Conservation (phyloP, 2,888 invertebrate species). For the Stenchaetothrips biformis region DNA sequence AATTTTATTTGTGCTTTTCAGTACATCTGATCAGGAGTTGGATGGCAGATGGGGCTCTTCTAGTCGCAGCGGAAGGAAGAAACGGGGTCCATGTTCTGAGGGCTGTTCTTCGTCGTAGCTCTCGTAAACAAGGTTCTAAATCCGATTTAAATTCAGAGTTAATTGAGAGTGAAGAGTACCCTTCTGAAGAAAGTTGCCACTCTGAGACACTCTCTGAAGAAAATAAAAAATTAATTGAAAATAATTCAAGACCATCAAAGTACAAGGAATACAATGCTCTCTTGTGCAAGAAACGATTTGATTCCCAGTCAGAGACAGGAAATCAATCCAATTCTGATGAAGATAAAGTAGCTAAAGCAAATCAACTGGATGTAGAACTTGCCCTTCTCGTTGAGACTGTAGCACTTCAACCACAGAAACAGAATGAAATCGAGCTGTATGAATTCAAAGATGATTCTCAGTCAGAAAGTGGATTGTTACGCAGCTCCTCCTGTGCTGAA, state of each 20-base stretch:
- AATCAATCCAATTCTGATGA: not conserved
- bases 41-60: not conserved
- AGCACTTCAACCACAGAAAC: not conserved
- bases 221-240: not conserved
- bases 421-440: constrained; percentile 8
- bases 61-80: not conserved
- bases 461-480: not conserved
- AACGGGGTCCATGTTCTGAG: not conserved
- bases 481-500: not conserved
- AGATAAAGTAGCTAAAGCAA: not conserved
- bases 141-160: not conserved
- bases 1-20: not conserved
- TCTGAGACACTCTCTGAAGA: not conserved
- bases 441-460: constrained; percentile 12
- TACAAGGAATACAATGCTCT: not conserved
- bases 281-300: not conserved
- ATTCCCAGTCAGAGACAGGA: not conserved
- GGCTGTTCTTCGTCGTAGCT: not conserved
- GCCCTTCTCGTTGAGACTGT: not conserved
- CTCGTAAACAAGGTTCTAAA: not conserved
- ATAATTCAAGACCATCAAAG: not conserved
- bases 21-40: not conserved
- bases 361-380: not conserved
- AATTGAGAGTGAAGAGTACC: not conserved
- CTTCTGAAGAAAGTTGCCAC: not conserved